Percentiles rank a stretch among this genome's conserved stretches.
Evolutionary conservation across 2,113 vertebrate genomes (phyloP).

Genomic region (Elgaria multicarinata): DNA sequence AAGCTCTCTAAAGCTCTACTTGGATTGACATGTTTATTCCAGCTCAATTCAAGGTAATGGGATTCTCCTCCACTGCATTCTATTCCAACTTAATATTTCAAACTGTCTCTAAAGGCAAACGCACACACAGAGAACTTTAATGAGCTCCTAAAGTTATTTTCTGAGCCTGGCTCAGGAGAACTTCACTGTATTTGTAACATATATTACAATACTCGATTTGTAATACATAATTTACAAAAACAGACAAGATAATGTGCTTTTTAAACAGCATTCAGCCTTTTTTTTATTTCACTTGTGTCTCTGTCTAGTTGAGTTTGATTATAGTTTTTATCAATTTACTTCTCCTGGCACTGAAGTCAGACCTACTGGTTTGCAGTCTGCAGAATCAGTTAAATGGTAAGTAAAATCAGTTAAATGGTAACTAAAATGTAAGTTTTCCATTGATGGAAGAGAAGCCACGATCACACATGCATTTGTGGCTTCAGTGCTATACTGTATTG

Average conservation of each 20-base stretch:
- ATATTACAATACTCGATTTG: too few species aligned
- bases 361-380: neutral
- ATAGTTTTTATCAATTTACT: neutral
- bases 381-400: neutral
- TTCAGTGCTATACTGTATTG: neutral
- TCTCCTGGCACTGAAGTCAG: neutral
- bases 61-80: neutral
- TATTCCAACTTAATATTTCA: neutral
- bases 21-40: neutral
- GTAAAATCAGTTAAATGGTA: neutral
- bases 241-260: neutral
- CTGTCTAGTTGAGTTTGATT: neutral
- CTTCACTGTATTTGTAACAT: too few species aligned
- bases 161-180: neutral
- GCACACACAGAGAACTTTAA: too few species aligned
- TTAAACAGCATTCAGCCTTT: neutral
- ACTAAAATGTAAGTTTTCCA: neutral
- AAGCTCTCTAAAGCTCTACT: neutral
- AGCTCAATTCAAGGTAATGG: neutral
- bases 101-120: too few species aligned
- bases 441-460: neutral
- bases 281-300: neutral
- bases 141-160: too few species aligned
- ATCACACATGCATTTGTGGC: neutral
- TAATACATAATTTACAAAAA: neutral